Percentiles rank a stretch among this genome's conserved stretches.
These are phyloP conservation scores for Lates calcarifer DNA, from an alignment of 2,113 vertebrate genomes.

Conservation along the genomic window DNA sequence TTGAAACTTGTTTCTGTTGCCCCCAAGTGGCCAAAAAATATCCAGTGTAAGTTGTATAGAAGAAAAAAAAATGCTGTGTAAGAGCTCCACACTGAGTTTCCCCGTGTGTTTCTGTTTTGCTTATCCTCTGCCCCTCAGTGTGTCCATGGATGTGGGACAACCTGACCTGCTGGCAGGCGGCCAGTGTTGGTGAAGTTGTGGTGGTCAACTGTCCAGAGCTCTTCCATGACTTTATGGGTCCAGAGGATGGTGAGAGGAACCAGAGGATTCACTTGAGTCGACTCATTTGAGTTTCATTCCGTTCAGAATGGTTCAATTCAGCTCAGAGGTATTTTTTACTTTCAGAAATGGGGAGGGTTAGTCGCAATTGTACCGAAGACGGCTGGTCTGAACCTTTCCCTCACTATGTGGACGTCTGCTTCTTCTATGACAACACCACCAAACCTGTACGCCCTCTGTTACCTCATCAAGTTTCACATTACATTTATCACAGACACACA, in stretches of 20 bases:
- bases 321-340: neutral
- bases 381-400: constrained; percentile 97
- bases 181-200: constrained; percentile 88
- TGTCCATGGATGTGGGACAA: constrained; percentile 98
- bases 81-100: neutral
- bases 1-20: neutral
- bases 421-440: constrained; percentile 88
- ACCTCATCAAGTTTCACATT: neutral
- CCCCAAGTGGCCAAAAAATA: neutral
- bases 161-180: constrained; percentile 95
- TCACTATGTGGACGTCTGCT: constrained; percentile 94
- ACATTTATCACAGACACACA: neutral
- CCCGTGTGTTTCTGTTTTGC: neutral
- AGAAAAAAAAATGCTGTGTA: too few relatives aligned
- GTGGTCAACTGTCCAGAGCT: constrained; percentile 92
- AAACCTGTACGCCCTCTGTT: constrained; percentile 67
- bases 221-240: constrained; percentile 88
- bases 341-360: constrained; percentile 87
- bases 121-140: constrained; percentile 69
- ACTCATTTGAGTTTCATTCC: neutral
- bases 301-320: neutral
- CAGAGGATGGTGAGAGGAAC: constrained; percentile 88
- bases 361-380: constrained; percentile 93
- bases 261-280: neutral
- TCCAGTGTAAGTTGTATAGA: neutral